Evolutionary conservation across 2,797 vertebrate genomes (phyloP), one percentile per base, ranked within the genome.

Genomic region (Sebastes oblongus): DNA sequence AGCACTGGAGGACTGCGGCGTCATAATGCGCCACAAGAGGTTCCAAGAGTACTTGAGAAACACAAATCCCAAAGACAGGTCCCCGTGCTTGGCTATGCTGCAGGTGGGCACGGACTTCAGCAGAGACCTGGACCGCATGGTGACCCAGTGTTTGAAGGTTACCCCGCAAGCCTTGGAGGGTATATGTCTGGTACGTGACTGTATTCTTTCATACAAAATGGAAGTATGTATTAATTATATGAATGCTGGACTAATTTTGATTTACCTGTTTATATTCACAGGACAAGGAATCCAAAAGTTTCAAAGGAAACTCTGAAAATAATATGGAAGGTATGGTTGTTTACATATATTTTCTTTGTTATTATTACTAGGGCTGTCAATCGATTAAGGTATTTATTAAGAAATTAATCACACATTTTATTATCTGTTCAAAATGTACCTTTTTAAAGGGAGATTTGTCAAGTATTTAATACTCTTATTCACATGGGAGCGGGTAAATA

Each of bases 51-150:
- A 95, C 88, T 72, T 96, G 83, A 95, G 88, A 80, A 94, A 88
- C 42, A 94, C 95, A 2, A 75, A 93, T 27, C 84, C 93, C 29
- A 92, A 91, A 77, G 94, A 96, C 81, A 86, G 96, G 66, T 92
- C 93, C 10, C 75, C 89, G 0, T 95, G 95, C 84, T 78, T 96
- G 74, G 94, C 96, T 3, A 91, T 96, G 93, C 91, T 96, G 50
- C 94, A 95, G 61, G 95, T 96, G 75, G 93, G 95, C 88, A 93
- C 93, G 0, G 94, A 96, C 92, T 96, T 96, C 79, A 95, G 70
- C 90, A 91, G 96, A 88, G 96, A 96, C 85, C 90, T 96, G 62
- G 96, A 96, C 84, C 93, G 94, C 72, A 96, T 96, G 96, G 96
- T 96, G 71, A 83, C 87, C 69, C 95, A 95, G 92, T 96, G 96